Evolutionary conservation across 1,140 invertebrate genomes (phyloP).

Genomic region (Heliconius nattereri): DNA sequence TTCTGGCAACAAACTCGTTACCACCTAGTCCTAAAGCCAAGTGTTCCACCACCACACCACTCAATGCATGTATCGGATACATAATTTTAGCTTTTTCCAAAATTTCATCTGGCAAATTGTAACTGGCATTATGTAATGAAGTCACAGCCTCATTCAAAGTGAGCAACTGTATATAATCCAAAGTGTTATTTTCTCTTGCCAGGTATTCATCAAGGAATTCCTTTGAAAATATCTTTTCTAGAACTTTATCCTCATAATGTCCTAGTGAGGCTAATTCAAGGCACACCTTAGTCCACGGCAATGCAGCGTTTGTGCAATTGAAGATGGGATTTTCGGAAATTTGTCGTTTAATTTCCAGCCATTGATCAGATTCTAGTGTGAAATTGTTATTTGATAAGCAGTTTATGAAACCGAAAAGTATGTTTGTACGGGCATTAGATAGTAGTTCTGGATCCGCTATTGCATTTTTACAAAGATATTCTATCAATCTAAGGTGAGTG

Average conservation of each 20-base stretch:
- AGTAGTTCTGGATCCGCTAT: slow-evolving; percentile 63
- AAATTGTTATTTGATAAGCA: slow-evolving; percentile 82
- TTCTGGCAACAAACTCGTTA: slow-evolving; percentile 53
- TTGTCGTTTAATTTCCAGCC: slow-evolving; percentile 74
- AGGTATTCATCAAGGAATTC: slow-evolving; percentile 73
- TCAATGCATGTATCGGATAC: slow-evolving; percentile 53
- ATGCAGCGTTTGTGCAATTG: slow-evolving; percentile 52
- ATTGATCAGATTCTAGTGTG: slow-evolving; percentile 79
- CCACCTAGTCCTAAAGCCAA: slow-evolving; percentile 57
- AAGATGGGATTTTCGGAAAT: slow-evolving; percentile 68
- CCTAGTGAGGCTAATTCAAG: slow-evolving; percentile 81
- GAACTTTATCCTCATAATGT: slow-evolving; percentile 79
- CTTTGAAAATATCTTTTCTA: slow-evolving; percentile 78
- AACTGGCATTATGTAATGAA: slow-evolving; percentile 75
- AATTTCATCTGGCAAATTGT: slow-evolving; percentile 48
- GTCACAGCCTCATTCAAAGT: slow-evolving; percentile 82
- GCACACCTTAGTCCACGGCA: slow-evolving; percentile 78
- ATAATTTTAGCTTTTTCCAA: slow-evolving; percentile 52
- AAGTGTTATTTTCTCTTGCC: slow-evolving; percentile 59
- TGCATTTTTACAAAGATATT: slow-evolving; percentile 80
- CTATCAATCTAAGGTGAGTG: slow-evolving; percentile 79
- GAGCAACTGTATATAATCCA: slow-evolving; percentile 80
- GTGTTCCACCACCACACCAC: slow-evolving; percentile 47
- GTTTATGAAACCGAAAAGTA: slow-evolving; percentile 77
- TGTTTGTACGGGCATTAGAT: slow-evolving; percentile 51